These are phyloP conservation scores for Morone chrysops DNA, from an alignment of 2,113 vertebrate genomes.

Conservation along the genomic window DNA sequence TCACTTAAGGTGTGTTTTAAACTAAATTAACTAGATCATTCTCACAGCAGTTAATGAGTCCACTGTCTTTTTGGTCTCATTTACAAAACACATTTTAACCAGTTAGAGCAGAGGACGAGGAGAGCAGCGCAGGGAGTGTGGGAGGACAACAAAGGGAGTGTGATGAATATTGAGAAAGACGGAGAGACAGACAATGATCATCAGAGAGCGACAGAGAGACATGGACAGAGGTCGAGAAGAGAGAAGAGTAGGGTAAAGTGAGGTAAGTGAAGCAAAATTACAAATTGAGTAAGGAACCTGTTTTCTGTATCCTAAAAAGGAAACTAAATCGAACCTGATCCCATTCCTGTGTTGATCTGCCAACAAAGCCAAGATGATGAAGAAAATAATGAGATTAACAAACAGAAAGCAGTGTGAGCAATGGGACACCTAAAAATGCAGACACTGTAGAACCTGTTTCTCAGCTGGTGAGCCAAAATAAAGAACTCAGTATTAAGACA, in stretches of 20 bases:
- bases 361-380: constrained; percentile 67
- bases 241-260: constrained; percentile 26
- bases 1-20: background rate
- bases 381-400: constrained; percentile 71
- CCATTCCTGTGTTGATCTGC: constrained; percentile 61
- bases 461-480: constrained; percentile 33
- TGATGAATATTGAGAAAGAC: constrained; percentile 12
- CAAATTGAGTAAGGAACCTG: constrained; percentile 44
- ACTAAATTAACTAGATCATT: background rate
- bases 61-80: background rate
- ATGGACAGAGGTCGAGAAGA: background rate
- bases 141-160: background rate
- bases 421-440: constrained; percentile 51
- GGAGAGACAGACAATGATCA: background rate
- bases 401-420: constrained; percentile 56
- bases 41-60: background rate
- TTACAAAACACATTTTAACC: constrained; percentile 26
- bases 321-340: constrained; percentile 68
- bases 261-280: constrained; percentile 45
- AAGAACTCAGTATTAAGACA: constrained; percentile 3
- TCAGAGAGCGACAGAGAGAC: constrained; percentile 15
- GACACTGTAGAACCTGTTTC: constrained; percentile 13
- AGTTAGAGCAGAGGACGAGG: background rate
- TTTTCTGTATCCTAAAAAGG: constrained; percentile 53
- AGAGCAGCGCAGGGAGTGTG: background rate